These are phyloP conservation scores for Enteromius radiatus DNA, from an alignment of 2,797 vertebrate genomes.

Conservation along the genomic window DNA sequence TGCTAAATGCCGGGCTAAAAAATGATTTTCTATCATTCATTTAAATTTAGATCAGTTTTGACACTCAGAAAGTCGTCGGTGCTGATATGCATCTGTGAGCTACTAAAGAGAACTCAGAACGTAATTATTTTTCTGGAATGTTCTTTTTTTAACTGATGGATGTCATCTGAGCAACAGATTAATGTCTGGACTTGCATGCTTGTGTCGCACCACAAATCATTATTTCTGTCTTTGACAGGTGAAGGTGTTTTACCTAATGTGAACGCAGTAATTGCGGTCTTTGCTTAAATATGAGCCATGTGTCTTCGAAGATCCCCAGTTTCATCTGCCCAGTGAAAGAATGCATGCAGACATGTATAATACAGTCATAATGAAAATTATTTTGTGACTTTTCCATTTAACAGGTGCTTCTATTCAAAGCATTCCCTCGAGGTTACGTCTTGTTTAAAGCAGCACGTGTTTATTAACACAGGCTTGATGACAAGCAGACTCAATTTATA, in stretches of 20 bases:
- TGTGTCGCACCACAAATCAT: constrained; percentile 30
- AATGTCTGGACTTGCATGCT: constrained; percentile 67
- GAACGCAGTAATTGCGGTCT: constrained; percentile 15
- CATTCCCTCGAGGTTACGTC: background rate
- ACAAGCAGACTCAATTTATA: background rate
- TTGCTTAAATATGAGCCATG: background rate
- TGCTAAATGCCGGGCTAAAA: background rate
- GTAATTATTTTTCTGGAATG: constrained; percentile 80
- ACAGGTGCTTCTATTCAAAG: background rate
- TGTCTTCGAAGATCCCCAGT: background rate
- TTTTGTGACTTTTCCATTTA: background rate
- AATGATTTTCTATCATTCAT: background rate
- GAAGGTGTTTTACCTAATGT: constrained; percentile 24
- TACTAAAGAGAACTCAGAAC: constrained; percentile 57
- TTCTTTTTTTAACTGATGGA: constrained; percentile 68
- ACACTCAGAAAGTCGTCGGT: constrained; percentile 33
- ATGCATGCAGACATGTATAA: background rate
- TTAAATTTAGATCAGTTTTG: background rate
- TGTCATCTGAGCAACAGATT: constrained; percentile 67
- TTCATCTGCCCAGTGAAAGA: constrained; percentile 10
- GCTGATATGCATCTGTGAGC: constrained; percentile 57
- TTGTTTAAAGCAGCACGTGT: background rate
- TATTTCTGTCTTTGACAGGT: constrained; percentile 32
- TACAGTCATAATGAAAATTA: background rate
- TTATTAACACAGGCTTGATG: background rate